A percentile compares a stretch with the other conserved stretches of the same genome.
phyloP scores from a whole-genome alignment of 1,140 invertebrate species.

The Carcinoscorpius rotundicauda region DNA sequence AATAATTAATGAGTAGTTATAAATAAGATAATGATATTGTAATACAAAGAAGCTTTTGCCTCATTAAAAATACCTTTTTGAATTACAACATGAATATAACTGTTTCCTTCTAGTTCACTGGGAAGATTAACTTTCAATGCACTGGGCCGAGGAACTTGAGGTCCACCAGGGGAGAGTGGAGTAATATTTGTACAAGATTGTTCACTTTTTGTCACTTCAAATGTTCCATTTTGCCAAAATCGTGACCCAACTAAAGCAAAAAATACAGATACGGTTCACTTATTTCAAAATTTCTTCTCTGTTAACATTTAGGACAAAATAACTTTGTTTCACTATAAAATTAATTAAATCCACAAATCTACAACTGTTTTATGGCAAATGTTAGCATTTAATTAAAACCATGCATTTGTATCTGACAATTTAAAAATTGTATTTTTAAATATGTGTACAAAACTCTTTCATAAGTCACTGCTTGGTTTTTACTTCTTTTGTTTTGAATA shows the following conservation, averaged over 20 bases:
- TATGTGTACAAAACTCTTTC: not conserved
- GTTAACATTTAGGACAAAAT: too few relatives aligned
- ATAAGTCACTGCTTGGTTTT: too few relatives aligned
- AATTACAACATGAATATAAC: constrained; percentile 88
- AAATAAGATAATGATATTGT: constrained; percentile 1
- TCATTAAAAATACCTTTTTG: constrained; percentile 62
- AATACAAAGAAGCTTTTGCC: constrained; percentile 36
- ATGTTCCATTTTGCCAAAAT: constrained; percentile 83
- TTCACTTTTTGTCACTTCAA: constrained; percentile 91
- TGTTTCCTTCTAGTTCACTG: constrained; percentile 83
- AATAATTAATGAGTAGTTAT: too few relatives aligned
- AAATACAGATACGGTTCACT: not conserved
- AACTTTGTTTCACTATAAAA: too few relatives aligned
- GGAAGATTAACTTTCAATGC: constrained; percentile 81
- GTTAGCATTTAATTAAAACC: too few relatives aligned
- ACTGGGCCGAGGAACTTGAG: constrained; percentile 37
- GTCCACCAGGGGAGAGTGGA: constrained; percentile 36
- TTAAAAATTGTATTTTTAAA: constrained; percentile 4
- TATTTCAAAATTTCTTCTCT: too few relatives aligned
- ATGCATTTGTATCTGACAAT: constrained; percentile 1
- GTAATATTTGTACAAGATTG: constrained; percentile 35
- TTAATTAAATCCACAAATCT: too few relatives aligned
- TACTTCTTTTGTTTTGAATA: too few relatives aligned
- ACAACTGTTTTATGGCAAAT: too few relatives aligned
- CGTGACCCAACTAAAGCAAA: constrained; percentile 55